These are phyloP conservation scores for Drosophila pallidifrons DNA, from an alignment of 1,140 invertebrate species.

Conservation along the genomic window DNA sequence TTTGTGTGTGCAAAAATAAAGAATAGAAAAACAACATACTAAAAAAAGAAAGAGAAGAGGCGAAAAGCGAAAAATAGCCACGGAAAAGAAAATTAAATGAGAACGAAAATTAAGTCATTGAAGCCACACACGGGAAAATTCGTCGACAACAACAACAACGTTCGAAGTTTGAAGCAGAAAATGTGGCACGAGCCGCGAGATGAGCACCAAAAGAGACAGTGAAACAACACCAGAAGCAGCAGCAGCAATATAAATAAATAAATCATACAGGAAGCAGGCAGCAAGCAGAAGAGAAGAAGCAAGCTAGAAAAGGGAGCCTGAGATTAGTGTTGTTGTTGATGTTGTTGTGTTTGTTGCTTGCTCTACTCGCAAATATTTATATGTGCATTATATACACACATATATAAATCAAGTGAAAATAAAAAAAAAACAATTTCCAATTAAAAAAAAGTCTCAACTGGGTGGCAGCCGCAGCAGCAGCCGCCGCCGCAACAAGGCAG, in stretches of 20 bases:
- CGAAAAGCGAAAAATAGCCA: slow-evolving; percentile 66
- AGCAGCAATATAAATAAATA: slow-evolving; percentile 71
- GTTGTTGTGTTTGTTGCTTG: not conserved
- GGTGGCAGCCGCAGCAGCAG: slow-evolving; percentile 42
- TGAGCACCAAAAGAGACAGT: slow-evolving; percentile 64
- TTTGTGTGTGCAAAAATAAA: slow-evolving; percentile 61
- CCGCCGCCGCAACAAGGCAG: slow-evolving; percentile 52
- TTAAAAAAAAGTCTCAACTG: slow-evolving; percentile 72
- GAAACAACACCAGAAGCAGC: slow-evolving; percentile 38
- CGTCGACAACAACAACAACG: slow-evolving; percentile 24
- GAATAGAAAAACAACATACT: slow-evolving; percentile 27
- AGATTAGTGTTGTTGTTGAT: slow-evolving; percentile 32
- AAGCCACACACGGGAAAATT: slow-evolving; percentile 62
- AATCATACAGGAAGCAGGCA: slow-evolving; percentile 10
- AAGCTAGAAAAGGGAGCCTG: slow-evolving; percentile 25
- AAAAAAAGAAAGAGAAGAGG: slow-evolving; percentile 46
- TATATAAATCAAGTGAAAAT: slow-evolving; percentile 68
- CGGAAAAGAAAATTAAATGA: slow-evolving; percentile 69
- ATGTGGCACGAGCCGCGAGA: slow-evolving; percentile 74
- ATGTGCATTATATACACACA: not conserved
- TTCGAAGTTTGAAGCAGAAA: slow-evolving; percentile 57
- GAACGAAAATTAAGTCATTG: slow-evolving; percentile 71
- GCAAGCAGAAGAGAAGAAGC: no score
- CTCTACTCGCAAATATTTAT: slow-evolving; percentile 16
- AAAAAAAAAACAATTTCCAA: slow-evolving; percentile 70